Base-by-base conservation (phyloP, 2,113 vertebrate genomes). In the Seriola dumerili region DNA sequence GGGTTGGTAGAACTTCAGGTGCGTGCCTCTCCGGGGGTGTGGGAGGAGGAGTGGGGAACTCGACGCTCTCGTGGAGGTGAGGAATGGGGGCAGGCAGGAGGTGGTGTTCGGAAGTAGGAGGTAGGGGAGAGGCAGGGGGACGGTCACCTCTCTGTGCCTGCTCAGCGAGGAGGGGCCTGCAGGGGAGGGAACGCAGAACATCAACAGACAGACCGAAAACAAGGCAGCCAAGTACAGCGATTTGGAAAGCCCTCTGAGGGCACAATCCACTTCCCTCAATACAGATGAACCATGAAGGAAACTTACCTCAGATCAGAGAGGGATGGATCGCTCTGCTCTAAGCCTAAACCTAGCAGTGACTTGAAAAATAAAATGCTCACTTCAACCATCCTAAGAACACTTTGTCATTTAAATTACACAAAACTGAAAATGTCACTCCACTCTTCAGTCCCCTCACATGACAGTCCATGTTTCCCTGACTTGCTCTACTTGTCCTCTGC, bases 11-110 rank as follows among this genome's bases (percentile, higher is more conserved):
- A 57, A 78, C 62, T 68, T 80, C 82, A 68, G 82, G 65, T 50
- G 81, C 8, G 65, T 46, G 74, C 23, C 88, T 89, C 58, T 93
- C 93, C 0, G 86, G 93, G 62, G 92, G 90, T 29, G 92, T 89
- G 68, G 93, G 86, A 57, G 92, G 76, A 63, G 91, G 85, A 52
- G 89, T 88, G 75, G 87, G 92, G 79, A 93, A 91, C 38, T 94
- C 93, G 3, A 85, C 29, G 5, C 79, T 78, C 87, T 91, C 85
- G 57, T 86, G 88, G 48, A 88, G 88, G 69, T 89, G 91, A 70
- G 81, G 68, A 80, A 89, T 87, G 48, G 81, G 67, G 61, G 76
- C 40, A 46, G 90, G 79, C 54, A 25, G 85, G 78, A 80, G 23
- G 78, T 57, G 66, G 29, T 80, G 67, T 36, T 88, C 86, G 0